Conservation (phyloP, 1,140 invertebrate species). For the Procambarus clarkii region DNA sequence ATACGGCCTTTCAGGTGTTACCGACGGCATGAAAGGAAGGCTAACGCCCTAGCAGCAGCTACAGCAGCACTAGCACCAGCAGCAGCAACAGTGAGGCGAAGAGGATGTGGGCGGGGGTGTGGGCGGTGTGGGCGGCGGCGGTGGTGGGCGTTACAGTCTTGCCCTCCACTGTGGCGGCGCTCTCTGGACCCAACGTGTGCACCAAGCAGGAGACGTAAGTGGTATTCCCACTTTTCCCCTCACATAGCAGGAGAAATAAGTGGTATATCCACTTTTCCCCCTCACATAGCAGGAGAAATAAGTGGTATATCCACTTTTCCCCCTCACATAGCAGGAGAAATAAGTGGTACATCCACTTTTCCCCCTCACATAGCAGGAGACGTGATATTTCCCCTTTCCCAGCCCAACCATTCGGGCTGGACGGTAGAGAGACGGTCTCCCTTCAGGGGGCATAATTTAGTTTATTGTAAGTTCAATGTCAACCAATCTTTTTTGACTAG, state of each 20-base stretch:
- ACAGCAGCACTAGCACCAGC: neutral
- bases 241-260: no score
- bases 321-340: constrained; percentile 76
- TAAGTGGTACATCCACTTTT: constrained; percentile 75
- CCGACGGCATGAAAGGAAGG: neutral
- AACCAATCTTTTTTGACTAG: no score
- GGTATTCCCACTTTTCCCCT: neutral
- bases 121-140: constrained; percentile 41
- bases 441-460: no score
- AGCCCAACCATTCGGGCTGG: no score
- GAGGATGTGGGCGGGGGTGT: constrained; percentile 35
- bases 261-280: no score
- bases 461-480: no score
- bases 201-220: constrained; percentile 79
- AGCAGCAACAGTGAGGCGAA: neutral
- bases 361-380: no score
- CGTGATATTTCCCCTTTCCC: no score
- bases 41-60: neutral
- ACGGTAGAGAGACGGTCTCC: no score
- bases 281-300: no score
- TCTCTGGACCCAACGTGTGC: constrained; percentile 80
- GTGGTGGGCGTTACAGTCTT: constrained; percentile 39
- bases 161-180: constrained; percentile 42
- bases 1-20: no score
- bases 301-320: no score